These are phyloP conservation scores for Phasia obesa DNA, from an alignment of 2,888 invertebrate genomes.

Conservation along the genomic window DNA sequence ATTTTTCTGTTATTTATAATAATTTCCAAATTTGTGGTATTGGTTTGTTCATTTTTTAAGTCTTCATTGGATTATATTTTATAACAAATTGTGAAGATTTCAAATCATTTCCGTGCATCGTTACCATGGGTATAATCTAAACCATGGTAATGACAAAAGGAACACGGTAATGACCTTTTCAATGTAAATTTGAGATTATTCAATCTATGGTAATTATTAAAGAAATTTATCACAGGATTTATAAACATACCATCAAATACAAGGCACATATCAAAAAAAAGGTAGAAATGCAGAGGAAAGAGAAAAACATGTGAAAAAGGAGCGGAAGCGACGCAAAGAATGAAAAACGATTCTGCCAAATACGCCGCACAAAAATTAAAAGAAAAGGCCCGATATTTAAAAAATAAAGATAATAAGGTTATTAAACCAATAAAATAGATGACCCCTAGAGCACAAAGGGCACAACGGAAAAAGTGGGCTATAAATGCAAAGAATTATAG, in stretches of 20 bases:
- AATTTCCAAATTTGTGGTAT: slow-evolving; percentile 1
- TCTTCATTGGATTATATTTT: too few relatives aligned
- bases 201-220: neutral
- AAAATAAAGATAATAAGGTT: neutral
- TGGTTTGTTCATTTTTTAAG: slow-evolving; percentile 4
- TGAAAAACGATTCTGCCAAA: neutral
- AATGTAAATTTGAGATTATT: slow-evolving; percentile 2
- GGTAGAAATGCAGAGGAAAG: neutral
- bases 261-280: neutral
- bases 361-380: neutral
- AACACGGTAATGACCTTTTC: slow-evolving; percentile 8
- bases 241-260: neutral
- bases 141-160: neutral
- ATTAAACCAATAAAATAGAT: too few relatives aligned
- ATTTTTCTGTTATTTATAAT: slow-evolving; percentile 1
- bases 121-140: neutral
- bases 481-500: neutral
- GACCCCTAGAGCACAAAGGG: too few relatives aligned
- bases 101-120: neutral
- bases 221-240: neutral
- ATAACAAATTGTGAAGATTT: too few relatives aligned
- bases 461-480: too few relatives aligned
- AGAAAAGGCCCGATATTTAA: neutral
- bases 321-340: neutral
- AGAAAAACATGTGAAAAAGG: neutral